Evolutionary conservation across 1,140 invertebrate species (phyloP).

Genomic region (Drosophila fuyamai): DNA sequence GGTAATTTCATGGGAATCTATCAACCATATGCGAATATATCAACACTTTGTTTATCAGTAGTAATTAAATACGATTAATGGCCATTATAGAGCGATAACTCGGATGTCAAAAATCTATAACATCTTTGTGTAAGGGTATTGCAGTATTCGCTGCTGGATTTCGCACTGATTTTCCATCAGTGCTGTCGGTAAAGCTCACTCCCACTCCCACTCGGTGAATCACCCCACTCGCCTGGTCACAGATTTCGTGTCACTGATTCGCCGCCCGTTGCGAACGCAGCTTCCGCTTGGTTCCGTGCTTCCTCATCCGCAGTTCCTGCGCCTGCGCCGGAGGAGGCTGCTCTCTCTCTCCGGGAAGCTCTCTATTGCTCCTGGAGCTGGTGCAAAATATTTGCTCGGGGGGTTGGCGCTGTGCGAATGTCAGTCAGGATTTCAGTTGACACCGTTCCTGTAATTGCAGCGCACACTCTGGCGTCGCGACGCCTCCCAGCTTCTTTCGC

Average conservation of each 20-base stretch:
- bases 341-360: neutral
- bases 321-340: conserved; percentile 48
- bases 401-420: conserved; percentile 71
- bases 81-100: too few species aligned
- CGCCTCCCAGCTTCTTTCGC: conserved; percentile 34
- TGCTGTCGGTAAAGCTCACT: conserved; percentile 3
- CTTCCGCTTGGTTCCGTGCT: conserved; percentile 30
- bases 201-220: conserved; percentile 1
- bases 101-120: too few species aligned
- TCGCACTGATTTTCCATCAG: neutral
- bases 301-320: conserved; percentile 41
- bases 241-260: conserved; percentile 34
- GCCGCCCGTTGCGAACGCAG: conserved; percentile 31
- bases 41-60: too few species aligned
- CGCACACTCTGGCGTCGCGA: conserved; percentile 44
- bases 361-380: conserved; percentile 32
- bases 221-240: conserved; percentile 24
- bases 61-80: too few species aligned
- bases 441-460: conserved; percentile 77
- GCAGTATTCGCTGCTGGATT: neutral
- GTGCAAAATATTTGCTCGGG: conserved; percentile 52
- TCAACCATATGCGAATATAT: too few species aligned
- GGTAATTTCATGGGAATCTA: neutral
- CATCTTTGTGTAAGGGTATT: neutral
- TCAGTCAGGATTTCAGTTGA: conserved; percentile 73